Base-by-base conservation (phyloP, 2,113 vertebrate species). In the Nymphicus hollandicus region DNA sequence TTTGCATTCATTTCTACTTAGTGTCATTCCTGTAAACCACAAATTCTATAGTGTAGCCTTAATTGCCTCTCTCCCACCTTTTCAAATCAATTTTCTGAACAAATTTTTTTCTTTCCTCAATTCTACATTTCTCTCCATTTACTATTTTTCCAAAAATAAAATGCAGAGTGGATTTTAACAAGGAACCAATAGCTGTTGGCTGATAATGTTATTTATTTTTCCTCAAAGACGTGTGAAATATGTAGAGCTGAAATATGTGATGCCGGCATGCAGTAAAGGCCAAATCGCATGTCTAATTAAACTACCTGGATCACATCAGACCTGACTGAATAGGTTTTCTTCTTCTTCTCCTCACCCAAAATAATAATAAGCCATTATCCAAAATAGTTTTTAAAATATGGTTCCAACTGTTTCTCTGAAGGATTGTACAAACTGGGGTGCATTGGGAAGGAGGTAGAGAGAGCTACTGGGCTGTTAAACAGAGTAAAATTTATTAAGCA, bases 221-320 rank as follows among this genome's bases (percentile, higher is more conserved):
- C 16, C 23, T 43, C 41, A 35, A 76, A 39, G 7, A 22, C 0
- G 0, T 20, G 47, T 60, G 19, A 29, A 71, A 58, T 25, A 39
- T 6, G 4, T 31, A 35, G 22, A 16, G 8, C 4, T 65, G 47
- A 29, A 56, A 24, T 9, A 5, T 3, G 15, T 60, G n/a, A 37
- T 82, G 28, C 46, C 25, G 35, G 1, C 2, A 2, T 14, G 15
- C 15, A 63, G 13, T 31, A 65, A 56, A 53, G 6, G 3, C 17
- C 43, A 85, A 70, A 53, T 27, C 3, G 13, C 3, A 4, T 14
- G 13, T 50, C 5, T 35, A 43, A 37, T 11, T 81, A 6, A 25
- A 66, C 37, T 31, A 14, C 14, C 8, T 55, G 28, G 7, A 85
- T 35, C 31, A 64, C 7, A 76, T 8, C 3, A 84, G 22, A 82